Conservation (phyloP, 2,888 invertebrate genomes). For the Scaptomyza parva region DNA sequence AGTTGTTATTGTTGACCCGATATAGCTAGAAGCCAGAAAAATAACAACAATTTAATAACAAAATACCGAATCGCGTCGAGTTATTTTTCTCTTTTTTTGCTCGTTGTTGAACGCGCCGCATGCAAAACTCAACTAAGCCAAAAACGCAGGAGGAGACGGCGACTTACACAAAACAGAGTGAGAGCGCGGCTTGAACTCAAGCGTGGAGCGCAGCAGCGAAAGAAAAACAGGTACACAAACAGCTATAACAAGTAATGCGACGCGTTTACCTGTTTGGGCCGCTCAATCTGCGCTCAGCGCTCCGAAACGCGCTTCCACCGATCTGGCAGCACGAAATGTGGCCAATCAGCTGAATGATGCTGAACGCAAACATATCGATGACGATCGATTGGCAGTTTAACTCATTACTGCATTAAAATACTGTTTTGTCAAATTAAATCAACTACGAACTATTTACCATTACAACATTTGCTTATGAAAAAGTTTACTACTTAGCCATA, state of each 20-base stretch:
- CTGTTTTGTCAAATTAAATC: not conserved
- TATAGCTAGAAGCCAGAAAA: slow-evolving; percentile 7
- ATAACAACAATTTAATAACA: slow-evolving; percentile 21
- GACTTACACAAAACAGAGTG: slow-evolving; percentile 27
- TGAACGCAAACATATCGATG: not conserved
- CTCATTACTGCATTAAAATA: not conserved
- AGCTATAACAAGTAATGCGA: slow-evolving; percentile 53
- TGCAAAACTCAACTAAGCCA: slow-evolving; percentile 59
- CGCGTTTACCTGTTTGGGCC: slow-evolving; percentile 51
- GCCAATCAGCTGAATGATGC: slow-evolving; percentile 3
- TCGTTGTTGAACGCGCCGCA: slow-evolving; percentile 62
- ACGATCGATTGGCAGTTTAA: not conserved
- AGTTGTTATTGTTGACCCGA: slow-evolving; percentile 13
- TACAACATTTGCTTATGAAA: not conserved
- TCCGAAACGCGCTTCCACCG: not conserved
- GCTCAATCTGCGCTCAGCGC: slow-evolving; percentile 10
- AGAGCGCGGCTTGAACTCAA: slow-evolving; percentile 24
- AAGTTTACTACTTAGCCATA: not conserved
- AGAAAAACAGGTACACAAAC: slow-evolving; percentile 57
- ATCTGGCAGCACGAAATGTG: slow-evolving; percentile 26
- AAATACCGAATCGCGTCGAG: slow-evolving; percentile 37
- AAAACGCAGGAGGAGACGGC: slow-evolving; percentile 21
- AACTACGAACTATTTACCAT: not conserved
- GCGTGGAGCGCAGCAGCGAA: slow-evolving; percentile 22
- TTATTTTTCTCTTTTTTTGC: slow-evolving; percentile 12